Base-by-base conservation (phyloP, 2,888 invertebrate genomes). In the Calameuta filiformis region DNA sequence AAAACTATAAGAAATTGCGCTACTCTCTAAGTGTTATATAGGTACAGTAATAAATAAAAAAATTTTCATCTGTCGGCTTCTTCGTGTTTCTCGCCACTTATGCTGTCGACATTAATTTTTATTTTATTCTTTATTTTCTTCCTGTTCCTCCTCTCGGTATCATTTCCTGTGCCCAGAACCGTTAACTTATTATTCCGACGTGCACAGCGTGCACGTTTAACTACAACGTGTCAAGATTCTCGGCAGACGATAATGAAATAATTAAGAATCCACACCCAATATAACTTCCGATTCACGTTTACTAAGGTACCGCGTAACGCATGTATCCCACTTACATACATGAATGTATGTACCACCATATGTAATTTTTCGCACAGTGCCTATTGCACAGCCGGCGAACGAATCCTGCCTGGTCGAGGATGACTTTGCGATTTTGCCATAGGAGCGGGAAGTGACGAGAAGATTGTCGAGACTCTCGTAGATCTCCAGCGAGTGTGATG, bases 401-500 rank as follows among this genome's bases (percentile, higher is more conserved):
- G 71, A 68, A 31, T 37, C 68, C 69, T 23, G 56, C 69, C 71
- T 75, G 69, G 75, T 40, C 68, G 76, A 76, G 68, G 71, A 78
- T 78, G 78, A 78, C 78, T 78, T 40, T 75, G 75, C 71, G 73
- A 76, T 78, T 76, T 56, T 2, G 56, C 68, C 56, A 40, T 69
- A 37, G 74, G 40, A 76, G 68, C 76, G 73, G 76, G 75, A 78
- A 76, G 78, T 68, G 68, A 76, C 73, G 73, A 73, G 68, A 34
- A 35, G 74, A 74, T 74, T 35, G 74, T 33, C 74, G 34, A 74
- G 74, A 74, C n/a, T n/a, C 74, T 23, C 56, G 56, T 56, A 56
- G 56, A 56, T 56, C 56, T 23, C 68, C 74, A 73, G 73, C 40
- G 79, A 76, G 79, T 76, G 76, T 79, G 79, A 79, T 76, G 79